Conservation (phyloP, 2,888 invertebrate genomes). For the Plebejus melissa region DNA sequence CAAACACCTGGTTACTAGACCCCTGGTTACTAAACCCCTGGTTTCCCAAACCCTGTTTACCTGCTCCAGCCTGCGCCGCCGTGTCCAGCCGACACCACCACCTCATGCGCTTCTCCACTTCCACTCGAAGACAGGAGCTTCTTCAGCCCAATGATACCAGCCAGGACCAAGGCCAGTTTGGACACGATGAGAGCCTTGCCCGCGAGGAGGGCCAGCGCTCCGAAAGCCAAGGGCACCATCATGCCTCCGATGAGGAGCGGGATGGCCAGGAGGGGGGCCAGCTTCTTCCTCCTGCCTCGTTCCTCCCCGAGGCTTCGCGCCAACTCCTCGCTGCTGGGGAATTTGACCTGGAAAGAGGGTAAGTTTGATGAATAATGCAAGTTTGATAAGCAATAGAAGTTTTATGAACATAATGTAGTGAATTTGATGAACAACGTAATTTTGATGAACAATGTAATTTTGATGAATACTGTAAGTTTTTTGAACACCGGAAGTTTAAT, state of each 20-base stretch:
- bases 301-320: constrained; percentile 82
- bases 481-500: too few species aligned
- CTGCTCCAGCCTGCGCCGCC: constrained; percentile 87
- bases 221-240: constrained; percentile 89
- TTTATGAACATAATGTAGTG: too few species aligned
- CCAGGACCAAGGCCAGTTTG: constrained; percentile 88
- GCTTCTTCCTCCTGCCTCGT: constrained; percentile 85
- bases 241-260: constrained; percentile 89
- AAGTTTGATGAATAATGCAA: background rate
- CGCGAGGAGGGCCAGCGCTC: constrained; percentile 88
- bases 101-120: constrained; percentile 82
- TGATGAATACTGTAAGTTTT: too few species aligned
- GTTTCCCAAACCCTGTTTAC: constrained; percentile 39
- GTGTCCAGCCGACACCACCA: constrained; percentile 84
- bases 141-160: constrained; percentile 91
- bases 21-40: background rate
- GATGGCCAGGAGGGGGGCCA: constrained; percentile 86
- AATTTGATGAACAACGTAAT: too few species aligned
- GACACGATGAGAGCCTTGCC: constrained; percentile 92
- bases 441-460: too few species aligned
- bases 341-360: constrained; percentile 81
- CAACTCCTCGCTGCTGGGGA: constrained; percentile 83
- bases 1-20: too few species aligned
- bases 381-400: too few species aligned
- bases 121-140: constrained; percentile 85